A percentile compares a stretch with the other conserved stretches of the same genome.
Conservation (phyloP, 2,888 invertebrate species). For the Aleiodes alternator region DNA sequence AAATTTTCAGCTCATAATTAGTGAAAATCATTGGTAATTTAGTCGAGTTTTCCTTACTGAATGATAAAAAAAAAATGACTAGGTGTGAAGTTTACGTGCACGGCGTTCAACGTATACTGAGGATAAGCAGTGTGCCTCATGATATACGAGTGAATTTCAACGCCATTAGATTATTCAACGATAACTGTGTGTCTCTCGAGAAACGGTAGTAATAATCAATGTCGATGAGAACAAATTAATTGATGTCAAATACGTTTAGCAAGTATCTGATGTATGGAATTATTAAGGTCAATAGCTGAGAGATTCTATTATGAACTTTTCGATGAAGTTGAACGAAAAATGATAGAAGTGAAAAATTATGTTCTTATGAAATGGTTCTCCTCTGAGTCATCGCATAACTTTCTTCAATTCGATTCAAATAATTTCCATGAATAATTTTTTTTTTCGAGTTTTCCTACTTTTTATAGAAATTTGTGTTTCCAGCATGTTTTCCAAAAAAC, state of each 20-base stretch:
- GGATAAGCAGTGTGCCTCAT: not conserved
- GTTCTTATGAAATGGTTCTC: no score
- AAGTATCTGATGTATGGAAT: not conserved
- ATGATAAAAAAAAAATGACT: not conserved
- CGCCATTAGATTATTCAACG: constrained; percentile 14
- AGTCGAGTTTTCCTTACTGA: not conserved
- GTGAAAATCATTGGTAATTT: not conserved
- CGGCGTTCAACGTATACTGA: constrained; percentile 10
- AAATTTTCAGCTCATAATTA: no score
- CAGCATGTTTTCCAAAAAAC: no score
- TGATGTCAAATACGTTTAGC: constrained; percentile 15
- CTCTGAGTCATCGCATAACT: no score
- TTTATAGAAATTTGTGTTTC: no score
- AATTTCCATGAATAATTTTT: no score
- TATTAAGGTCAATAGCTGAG: no score
- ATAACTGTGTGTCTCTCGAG: not conserved
- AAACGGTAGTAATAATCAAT: constrained; percentile 3
- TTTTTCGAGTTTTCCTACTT: no score
- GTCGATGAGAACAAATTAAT: not conserved
- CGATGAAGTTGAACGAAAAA: no score
- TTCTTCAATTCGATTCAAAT: no score
- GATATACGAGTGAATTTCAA: constrained; percentile 22
- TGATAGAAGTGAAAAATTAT: no score
- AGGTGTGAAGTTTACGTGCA: not conserved
- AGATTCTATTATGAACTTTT: no score